phyloP scores from a whole-genome alignment of 2,888 invertebrate genomes.

The Muschampia plurimacula region DNA sequence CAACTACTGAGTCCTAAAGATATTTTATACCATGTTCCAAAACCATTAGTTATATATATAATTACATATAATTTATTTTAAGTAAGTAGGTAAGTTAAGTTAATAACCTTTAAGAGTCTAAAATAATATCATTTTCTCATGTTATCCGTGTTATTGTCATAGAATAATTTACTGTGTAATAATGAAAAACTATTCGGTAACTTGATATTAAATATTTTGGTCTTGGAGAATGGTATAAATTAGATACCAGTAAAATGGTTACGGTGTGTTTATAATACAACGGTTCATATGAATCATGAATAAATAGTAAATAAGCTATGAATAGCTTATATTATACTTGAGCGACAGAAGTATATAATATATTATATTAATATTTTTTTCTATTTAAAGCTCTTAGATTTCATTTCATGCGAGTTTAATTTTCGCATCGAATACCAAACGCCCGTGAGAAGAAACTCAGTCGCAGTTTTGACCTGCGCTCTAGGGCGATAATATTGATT shows the following conservation, averaged over 20 bases:
- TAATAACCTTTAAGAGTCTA: conserved; percentile 40
- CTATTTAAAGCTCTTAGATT: conserved; percentile 87
- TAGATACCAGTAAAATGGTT: conserved; percentile 57
- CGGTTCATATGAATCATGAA: conserved; percentile 71
- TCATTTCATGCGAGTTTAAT: conserved; percentile 76
- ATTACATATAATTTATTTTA: background rate
- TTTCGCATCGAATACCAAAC: conserved; percentile 71
- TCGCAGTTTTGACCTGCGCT: conserved; percentile 49
- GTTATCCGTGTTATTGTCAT: conserved; percentile 59
- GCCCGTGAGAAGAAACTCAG: conserved; percentile 54
- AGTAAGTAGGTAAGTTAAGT: conserved; percentile 38
- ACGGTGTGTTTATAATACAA: conserved; percentile 52
- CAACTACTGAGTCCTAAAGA: conserved; percentile 36
- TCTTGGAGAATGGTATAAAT: conserved; percentile 71
- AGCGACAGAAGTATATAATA: conserved; percentile 77
- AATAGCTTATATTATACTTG: conserved; percentile 81
- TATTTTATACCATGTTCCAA: conserved; percentile 68
- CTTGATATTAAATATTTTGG: conserved; percentile 58
- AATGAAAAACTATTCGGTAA: conserved; percentile 43
- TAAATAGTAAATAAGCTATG: conserved; percentile 76
- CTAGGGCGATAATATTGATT: conserved; percentile 61
- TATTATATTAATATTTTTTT: conserved; percentile 75
- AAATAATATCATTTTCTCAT: conserved; percentile 47
- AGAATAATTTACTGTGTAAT: conserved; percentile 53
- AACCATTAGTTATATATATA: conserved; percentile 51